Conservation (phyloP, 2,113 vertebrate genomes). For the Sinocyclocheilus anshuiensis region DNA sequence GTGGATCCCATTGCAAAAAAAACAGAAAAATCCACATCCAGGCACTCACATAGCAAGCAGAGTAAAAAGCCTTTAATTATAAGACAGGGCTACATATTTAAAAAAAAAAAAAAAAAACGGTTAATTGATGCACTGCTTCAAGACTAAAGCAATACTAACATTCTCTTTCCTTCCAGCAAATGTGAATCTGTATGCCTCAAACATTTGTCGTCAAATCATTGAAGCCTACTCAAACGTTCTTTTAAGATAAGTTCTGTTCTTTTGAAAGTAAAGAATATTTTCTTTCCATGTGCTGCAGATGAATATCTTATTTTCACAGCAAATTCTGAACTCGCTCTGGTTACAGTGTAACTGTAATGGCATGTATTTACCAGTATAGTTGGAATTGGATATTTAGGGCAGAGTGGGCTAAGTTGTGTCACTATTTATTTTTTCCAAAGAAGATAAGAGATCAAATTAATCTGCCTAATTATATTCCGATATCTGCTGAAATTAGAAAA, state of each 20-base stretch:
- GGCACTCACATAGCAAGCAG: too few relatives aligned
- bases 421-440: background rate
- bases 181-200: background rate
- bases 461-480: background rate
- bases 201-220: background rate
- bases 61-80: too few relatives aligned
- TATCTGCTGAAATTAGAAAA: background rate
- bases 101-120: too few relatives aligned
- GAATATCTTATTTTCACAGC: background rate
- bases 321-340: background rate
- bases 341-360: background rate
- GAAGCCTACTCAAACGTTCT: background rate
- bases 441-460: background rate
- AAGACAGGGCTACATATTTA: too few relatives aligned
- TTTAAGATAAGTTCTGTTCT: background rate
- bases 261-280: background rate
- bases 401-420: background rate
- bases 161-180: slow-evolving; percentile 1
- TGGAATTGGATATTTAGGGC: background rate
- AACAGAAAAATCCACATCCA: too few relatives aligned
- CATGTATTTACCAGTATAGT: background rate
- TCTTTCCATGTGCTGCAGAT: background rate
- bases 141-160: slow-evolving; percentile 33
- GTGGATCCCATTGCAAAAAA: too few relatives aligned
- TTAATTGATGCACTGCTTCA: slow-evolving; percentile 17